Conservation (phyloP, 2,888 invertebrate genomes). For the Ethmia dodecea region DNA sequence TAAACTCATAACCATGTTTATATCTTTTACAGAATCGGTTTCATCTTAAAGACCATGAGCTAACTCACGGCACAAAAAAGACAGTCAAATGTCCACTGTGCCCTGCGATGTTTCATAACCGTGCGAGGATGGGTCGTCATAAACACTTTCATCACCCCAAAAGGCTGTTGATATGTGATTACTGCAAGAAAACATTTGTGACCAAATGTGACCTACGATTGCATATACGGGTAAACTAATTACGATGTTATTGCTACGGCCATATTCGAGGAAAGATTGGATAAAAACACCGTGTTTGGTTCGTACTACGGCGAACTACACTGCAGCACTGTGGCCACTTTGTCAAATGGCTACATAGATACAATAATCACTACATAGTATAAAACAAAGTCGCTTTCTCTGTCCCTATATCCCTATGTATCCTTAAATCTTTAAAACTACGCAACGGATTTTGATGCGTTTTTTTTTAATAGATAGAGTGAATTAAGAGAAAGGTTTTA, state of each 20-base stretch:
- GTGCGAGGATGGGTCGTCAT: neutral
- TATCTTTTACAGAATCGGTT: neutral
- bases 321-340: neutral
- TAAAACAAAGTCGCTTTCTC: neutral
- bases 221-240: neutral
- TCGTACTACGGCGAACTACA: neutral
- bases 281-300: neutral
- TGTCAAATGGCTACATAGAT: neutral
- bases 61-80: neutral
- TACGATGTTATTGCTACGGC: too few relatives aligned
- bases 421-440: too few relatives aligned
- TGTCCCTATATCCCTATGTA: too few relatives aligned
- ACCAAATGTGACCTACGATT: neutral
- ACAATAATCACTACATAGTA: too few relatives aligned
- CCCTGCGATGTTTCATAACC: neutral
- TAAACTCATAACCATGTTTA: neutral
- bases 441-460: too few relatives aligned
- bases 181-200: neutral
- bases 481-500: too few relatives aligned
- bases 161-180: neutral
- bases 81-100: neutral
- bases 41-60: neutral
- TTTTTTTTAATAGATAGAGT: too few relatives aligned
- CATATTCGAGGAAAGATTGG: too few relatives aligned
- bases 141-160: neutral